Percentiles rank a stretch among this genome's conserved stretches.
Conservation (phyloP, 2,797 vertebrate genomes). For the Thripadectes ignobilis region DNA sequence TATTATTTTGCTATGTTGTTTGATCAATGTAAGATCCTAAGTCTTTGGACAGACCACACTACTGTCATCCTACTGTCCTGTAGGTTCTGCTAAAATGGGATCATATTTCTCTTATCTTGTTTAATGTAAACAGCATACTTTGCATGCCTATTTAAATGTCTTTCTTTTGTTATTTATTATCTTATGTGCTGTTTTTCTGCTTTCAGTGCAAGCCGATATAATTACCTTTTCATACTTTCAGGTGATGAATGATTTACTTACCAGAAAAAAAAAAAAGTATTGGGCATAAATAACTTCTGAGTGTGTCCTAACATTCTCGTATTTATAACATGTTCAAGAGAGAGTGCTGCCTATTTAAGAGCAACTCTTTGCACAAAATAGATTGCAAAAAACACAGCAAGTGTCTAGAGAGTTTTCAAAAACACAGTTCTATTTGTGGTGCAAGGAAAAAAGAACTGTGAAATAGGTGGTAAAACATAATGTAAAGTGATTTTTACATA, state of each 20-base stretch:
- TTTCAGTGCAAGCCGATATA: background rate
- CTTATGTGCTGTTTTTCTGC: background rate
- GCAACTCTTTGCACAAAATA: background rate
- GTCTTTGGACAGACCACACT: background rate
- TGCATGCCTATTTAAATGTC: background rate
- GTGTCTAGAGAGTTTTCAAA: conserved; percentile 15
- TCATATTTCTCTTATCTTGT: background rate
- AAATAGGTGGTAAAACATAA: background rate
- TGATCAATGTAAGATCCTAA: background rate
- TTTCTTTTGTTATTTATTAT: background rate
- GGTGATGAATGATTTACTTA: conserved; percentile 24
- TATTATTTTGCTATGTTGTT: background rate
- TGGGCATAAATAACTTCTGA: background rate
- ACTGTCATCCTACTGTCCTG: background rate
- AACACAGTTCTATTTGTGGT: background rate
- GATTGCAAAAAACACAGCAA: background rate
- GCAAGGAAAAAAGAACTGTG: background rate
- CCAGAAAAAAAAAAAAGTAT: background rate
- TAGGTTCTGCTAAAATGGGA: background rate
- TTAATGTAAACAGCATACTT: background rate
- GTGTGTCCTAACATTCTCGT: background rate
- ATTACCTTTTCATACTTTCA: background rate
- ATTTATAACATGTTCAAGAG: background rate
- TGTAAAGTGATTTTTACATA: background rate
- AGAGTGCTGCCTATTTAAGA: background rate